Conservation (phyloP, 2,797 vertebrate species). For the Bovichtus variegatus region DNA sequence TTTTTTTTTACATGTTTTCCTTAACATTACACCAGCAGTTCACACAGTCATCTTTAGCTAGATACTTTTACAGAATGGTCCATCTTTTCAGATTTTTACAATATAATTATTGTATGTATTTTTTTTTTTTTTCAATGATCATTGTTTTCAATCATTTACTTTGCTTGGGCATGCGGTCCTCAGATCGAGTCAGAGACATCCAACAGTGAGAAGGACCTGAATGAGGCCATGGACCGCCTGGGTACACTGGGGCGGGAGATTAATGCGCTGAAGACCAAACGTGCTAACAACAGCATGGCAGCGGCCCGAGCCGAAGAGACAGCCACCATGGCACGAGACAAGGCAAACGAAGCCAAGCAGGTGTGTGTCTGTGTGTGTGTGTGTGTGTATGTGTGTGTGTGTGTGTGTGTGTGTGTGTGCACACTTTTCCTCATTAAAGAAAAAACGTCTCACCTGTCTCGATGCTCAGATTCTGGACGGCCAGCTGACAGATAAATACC, state of each 20-base stretch:
- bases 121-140: too few species aligned
- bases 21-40: too few species aligned
- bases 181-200: constrained; percentile 91
- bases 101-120: too few species aligned
- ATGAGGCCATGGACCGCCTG: constrained; percentile 85
- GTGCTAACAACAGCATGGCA: constrained; percentile 93
- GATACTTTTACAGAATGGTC: too few species aligned
- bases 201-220: constrained; percentile 86
- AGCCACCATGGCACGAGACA: constrained; percentile 88
- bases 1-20: too few species aligned
- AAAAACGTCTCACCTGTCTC: background rate
- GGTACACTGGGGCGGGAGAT: constrained; percentile 87
- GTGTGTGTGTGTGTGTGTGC: constrained; percentile 67
- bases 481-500: constrained; percentile 91
- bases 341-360: constrained; percentile 94
- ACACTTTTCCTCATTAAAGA: background rate
- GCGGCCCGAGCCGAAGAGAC: constrained; percentile 92
- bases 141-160: too few species aligned
- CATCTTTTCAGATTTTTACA: too few species aligned
- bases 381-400: background rate
- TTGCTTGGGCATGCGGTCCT: background rate
- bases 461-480: constrained; percentile 90
- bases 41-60: too few species aligned
- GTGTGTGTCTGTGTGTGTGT: constrained; percentile 67
- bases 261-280: constrained; percentile 91